Conservation (phyloP, 2,888 invertebrate species). For the Pseudococcus jackbeardsleyi region DNA sequence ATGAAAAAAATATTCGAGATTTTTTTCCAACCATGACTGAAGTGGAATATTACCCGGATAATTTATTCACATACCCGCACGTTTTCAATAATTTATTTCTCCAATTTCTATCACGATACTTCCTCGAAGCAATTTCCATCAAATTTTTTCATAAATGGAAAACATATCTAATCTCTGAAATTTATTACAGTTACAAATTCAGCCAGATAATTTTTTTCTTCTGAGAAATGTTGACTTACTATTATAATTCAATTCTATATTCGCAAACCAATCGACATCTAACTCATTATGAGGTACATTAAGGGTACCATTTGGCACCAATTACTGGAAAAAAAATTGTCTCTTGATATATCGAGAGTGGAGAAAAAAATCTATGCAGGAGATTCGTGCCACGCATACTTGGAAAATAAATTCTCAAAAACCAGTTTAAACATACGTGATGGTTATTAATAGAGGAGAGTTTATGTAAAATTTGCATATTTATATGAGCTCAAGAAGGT, state of each 20-base stretch:
- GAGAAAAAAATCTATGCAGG: neutral
- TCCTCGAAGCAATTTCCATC: neutral
- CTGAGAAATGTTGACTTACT: neutral
- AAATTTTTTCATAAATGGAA: neutral
- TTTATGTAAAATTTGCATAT: conserved; percentile 25
- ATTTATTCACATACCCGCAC: too few relatives aligned
- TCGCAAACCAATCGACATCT: neutral
- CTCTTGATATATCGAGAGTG: neutral
- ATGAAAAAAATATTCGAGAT: too few relatives aligned
- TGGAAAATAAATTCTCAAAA: conserved; percentile 42
- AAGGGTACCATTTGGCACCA: neutral
- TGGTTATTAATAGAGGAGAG: conserved; percentile 36
- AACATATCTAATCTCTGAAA: too few relatives aligned
- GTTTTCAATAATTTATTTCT: neutral
- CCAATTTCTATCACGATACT: neutral
- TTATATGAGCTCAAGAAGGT: conserved; percentile 36
- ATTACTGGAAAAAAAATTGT: neutral
- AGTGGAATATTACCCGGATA: too few relatives aligned
- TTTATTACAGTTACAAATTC: too few relatives aligned
- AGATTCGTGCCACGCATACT: conserved; percentile 34
- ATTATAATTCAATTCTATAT: neutral
- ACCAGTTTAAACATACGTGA: conserved; percentile 36
- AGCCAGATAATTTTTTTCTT: too few relatives aligned
- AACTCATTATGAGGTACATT: conserved; percentile 26
- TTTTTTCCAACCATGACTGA: too few relatives aligned